phyloP scores from a whole-genome alignment of 2,888 invertebrate species.

The Cephus pulcher region DNA sequence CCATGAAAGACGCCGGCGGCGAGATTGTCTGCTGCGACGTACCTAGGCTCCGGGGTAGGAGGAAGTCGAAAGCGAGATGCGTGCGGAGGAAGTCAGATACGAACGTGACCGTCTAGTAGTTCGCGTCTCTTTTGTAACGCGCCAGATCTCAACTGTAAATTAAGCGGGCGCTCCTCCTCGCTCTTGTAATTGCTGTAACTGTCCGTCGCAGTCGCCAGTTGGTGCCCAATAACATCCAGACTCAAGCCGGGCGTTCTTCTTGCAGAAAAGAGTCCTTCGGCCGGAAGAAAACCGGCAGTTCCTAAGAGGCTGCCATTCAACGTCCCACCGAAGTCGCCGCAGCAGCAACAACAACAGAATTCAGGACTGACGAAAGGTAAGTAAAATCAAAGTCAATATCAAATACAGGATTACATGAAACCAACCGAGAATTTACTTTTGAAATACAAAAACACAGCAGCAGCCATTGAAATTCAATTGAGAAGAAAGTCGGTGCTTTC shows the following conservation, averaged over 20 bases:
- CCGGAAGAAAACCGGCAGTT: conserved; percentile 50
- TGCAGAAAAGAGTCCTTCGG: conserved; percentile 59
- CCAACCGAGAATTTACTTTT: background rate
- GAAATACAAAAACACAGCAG: background rate
- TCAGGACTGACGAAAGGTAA: conserved; percentile 42
- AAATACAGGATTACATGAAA: background rate
- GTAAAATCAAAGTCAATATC: background rate
- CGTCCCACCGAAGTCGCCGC: conserved; percentile 29
- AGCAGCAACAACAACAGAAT: conserved; percentile 30
- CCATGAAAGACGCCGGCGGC: background rate
- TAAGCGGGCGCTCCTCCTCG: background rate
- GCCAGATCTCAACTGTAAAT: background rate
- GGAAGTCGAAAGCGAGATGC: background rate
- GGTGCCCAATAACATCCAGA: background rate
- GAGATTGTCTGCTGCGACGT: background rate
- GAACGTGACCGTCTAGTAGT: background rate
- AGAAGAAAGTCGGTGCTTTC: conserved; percentile 16
- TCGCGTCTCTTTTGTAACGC: background rate
- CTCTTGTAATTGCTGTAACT: background rate
- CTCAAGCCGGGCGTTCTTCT: conserved; percentile 25
- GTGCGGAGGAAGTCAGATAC: background rate
- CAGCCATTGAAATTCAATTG: background rate
- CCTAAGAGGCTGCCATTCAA: conserved; percentile 43
- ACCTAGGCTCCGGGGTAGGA: background rate
- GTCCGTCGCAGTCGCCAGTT: too few relatives aligned